These are phyloP conservation scores for Eupithecia inturbata DNA, from an alignment of 2,888 invertebrate genomes.

Conservation along the genomic window DNA sequence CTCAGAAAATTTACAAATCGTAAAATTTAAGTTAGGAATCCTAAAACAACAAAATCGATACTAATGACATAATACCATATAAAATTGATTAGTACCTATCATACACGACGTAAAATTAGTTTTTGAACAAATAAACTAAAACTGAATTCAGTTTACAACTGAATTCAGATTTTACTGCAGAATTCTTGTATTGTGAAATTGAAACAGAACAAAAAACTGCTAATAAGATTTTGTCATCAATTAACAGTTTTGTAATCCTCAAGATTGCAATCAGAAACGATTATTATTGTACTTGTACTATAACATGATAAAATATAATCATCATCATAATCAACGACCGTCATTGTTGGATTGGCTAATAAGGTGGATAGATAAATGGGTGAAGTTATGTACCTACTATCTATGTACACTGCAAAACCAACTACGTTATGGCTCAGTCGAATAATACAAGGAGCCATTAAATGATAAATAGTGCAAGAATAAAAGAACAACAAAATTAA, in stretches of 20 bases:
- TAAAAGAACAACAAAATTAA: neutral
- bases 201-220: neutral
- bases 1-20: no score
- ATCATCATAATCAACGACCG: neutral
- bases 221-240: neutral
- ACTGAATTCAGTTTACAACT: neutral
- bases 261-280: constrained; percentile 4
- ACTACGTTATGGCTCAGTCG: neutral
- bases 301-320: neutral
- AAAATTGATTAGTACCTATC: no score
- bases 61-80: no score
- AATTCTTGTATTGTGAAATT: neutral
- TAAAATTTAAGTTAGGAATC: no score
- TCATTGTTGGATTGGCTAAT: neutral
- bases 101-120: no score
- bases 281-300: neutral
- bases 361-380: neutral
- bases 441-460: neutral
- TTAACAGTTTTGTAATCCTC: neutral
- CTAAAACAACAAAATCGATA: no score
- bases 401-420: neutral
- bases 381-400: neutral
- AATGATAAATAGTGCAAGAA: neutral
- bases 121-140: no score
- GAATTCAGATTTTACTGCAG: neutral